A percentile compares a stretch with the other conserved stretches of the same genome.
phyloP scores from a whole-genome alignment of 2,797 vertebrate genomes.

The Parotocinclus haroldoi region DNA sequence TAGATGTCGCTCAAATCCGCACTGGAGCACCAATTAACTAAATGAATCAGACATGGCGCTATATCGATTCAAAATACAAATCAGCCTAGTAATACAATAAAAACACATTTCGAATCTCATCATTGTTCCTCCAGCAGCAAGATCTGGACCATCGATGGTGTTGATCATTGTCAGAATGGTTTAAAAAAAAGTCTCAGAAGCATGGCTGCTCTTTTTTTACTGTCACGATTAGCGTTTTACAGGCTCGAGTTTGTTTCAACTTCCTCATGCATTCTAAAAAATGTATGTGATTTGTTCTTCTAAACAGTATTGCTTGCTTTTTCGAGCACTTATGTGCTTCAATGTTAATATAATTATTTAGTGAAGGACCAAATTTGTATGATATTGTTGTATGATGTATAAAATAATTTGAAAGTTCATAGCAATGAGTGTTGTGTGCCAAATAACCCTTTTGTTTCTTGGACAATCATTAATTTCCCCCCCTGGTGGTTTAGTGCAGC shows the following conservation, averaged over 20 bases:
- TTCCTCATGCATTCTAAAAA: conserved; percentile 75
- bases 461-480: conserved; percentile 82
- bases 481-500: conserved; percentile 64
- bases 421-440: conserved; percentile 81
- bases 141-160: conserved; percentile 5
- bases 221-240: conserved; percentile 59
- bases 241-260: conserved; percentile 52
- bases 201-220: conserved; percentile 28
- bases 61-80: no score
- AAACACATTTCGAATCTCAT: conserved; percentile 3
- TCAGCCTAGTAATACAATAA: conserved; percentile 5
- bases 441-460: conserved; percentile 80
- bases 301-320: conserved; percentile 87
- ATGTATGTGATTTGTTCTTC: conserved; percentile 78
- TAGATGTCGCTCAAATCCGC: conserved; percentile 22
- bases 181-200: background rate
- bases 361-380: conserved; percentile 95
- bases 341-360: conserved; percentile 90
- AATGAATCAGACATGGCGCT: no score
- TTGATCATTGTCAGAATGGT: conserved; percentile 23
- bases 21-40: conserved; percentile 4
- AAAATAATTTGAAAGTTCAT: conserved; percentile 78
- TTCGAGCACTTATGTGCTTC: conserved; percentile 82
- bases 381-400: conserved; percentile 77
- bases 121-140: conserved; percentile 12